Conservation (phyloP, 2,888 invertebrate species). For the Tinea semifulvella region DNA sequence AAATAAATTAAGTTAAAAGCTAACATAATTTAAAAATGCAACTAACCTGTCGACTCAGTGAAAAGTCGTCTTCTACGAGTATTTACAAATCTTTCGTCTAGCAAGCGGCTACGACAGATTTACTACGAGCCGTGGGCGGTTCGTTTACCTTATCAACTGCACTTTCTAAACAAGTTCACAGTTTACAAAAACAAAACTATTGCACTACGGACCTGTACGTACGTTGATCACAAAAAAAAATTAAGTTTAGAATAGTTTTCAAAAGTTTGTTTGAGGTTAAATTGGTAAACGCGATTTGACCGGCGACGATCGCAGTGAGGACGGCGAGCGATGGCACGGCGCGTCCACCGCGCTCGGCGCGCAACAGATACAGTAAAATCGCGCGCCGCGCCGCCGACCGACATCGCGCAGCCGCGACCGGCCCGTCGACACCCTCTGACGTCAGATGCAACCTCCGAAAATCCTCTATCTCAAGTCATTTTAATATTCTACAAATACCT, state of each 20-base stretch:
- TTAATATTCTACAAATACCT: too few relatives aligned
- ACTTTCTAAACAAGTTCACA: slow-evolving; percentile 27
- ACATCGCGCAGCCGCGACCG: slow-evolving; percentile 24
- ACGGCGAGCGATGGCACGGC: slow-evolving; percentile 20
- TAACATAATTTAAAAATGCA: background rate
- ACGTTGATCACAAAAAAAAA: background rate
- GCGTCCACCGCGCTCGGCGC: slow-evolving; percentile 55
- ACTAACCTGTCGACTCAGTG: slow-evolving; percentile 3
- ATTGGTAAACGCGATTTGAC: background rate
- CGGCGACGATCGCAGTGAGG: slow-evolving; percentile 15
- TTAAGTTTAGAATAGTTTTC: background rate
- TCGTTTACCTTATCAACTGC: slow-evolving; percentile 37
- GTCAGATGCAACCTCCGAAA: slow-evolving; percentile 52
- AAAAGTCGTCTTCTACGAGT: slow-evolving; percentile 1
- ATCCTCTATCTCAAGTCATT: slow-evolving; percentile 27
- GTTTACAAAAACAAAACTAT: slow-evolving; percentile 21
- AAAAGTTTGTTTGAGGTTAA: background rate
- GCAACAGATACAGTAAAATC: slow-evolving; percentile 34
- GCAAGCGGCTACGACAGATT: slow-evolving; percentile 20
- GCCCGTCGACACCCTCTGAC: slow-evolving; percentile 42
- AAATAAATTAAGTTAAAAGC: too few relatives aligned
- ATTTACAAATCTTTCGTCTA: slow-evolving; percentile 9
- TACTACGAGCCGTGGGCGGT: slow-evolving; percentile 51
- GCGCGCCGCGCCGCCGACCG: slow-evolving; percentile 13
- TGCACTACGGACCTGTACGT: slow-evolving; percentile 14